Evolutionary conservation across 2,888 invertebrate genomes (phyloP), one percentile per base, ranked within the genome.

Genomic region (Abscondita cerata): DNA sequence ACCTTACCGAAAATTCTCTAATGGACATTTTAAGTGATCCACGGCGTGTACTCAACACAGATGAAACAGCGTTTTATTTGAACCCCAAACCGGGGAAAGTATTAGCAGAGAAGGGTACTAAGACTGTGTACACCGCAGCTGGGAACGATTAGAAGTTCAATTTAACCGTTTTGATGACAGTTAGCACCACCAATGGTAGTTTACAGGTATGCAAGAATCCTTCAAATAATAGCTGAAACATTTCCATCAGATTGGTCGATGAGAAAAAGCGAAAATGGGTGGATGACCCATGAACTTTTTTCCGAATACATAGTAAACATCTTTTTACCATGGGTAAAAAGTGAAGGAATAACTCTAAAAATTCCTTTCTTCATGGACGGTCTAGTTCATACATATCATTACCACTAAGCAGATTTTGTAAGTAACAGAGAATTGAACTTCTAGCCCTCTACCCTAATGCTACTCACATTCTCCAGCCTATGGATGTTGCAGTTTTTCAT

Each of bases 371-470:
- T 41, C 15, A 13, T 41, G 18, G 15, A 15, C 9, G 41, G 15
- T 16, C 41, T 11, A 41, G 4, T 4, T 15, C 41, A 13, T 2
- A 41, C 15, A 13, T 41, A 15, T 41, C 41, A 13, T 4, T 46
- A n/a, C 46, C 19, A 16, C 46, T 46, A n/a, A n/a, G 20, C 11
- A 15, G 11, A 20, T 16, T 46, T 20, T 46, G 16, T n/a, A 18
- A 46, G 20, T 19, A 46, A 20, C 2, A 19, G 2, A 12, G 46
- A 19, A 19, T 46, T 19, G 19, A 20, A 20, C 25, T 46, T 18
- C 19, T n/a, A 16, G 46, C 18, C 20, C 25, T 46, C n/a, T 46
- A 19, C 46, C 46, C 46, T 16, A 46, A 46, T 20, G 41, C 46
- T 18, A 46, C 46, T 13, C 2, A 41, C 13, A 41, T 41, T 5